A percentile compares a stretch with the other conserved stretches of the same genome.
Conservation (phyloP, 1,140 invertebrate species). For the Drosophila ficusphila region DNA sequence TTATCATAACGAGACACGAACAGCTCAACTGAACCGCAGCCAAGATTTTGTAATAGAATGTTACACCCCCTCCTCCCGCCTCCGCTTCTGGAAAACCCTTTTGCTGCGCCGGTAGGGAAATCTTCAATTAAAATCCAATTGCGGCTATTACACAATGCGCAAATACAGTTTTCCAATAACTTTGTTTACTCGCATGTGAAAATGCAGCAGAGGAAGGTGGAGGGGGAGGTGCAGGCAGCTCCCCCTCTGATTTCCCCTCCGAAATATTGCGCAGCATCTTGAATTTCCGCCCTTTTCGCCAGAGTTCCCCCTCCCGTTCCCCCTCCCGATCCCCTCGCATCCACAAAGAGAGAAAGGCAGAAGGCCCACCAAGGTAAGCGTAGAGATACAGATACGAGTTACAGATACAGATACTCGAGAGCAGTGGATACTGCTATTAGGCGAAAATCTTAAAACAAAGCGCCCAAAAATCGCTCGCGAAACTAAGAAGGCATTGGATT, state of each 20-base stretch:
- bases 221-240: background rate
- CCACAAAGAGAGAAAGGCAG: background rate
- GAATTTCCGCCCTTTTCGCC: constrained; percentile 58
- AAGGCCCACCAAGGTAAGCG: constrained; percentile 48
- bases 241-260: background rate
- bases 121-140: constrained; percentile 73
- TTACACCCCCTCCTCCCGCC: background rate
- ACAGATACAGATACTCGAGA: constrained; percentile 8
- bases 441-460: background rate
- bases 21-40: constrained; percentile 19
- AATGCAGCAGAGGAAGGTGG: constrained; percentile 38
- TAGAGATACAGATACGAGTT: constrained; percentile 26
- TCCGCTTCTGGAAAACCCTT: background rate
- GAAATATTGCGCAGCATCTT: constrained; percentile 76
- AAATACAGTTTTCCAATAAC: constrained; percentile 67
- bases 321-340: background rate
- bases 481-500: no score
- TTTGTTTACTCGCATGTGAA: constrained; percentile 68
- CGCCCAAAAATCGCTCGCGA: background rate
- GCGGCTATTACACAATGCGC: constrained; percentile 65
- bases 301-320: constrained; percentile 3
- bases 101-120: background rate
- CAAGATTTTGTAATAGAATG: constrained; percentile 15
- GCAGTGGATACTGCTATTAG: background rate
- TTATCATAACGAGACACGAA: constrained; percentile 30